A percentile compares a stretch with the other conserved stretches of the same genome.
Conservation (phyloP, 2,113 vertebrate species). For the Tetrao urogallus region DNA sequence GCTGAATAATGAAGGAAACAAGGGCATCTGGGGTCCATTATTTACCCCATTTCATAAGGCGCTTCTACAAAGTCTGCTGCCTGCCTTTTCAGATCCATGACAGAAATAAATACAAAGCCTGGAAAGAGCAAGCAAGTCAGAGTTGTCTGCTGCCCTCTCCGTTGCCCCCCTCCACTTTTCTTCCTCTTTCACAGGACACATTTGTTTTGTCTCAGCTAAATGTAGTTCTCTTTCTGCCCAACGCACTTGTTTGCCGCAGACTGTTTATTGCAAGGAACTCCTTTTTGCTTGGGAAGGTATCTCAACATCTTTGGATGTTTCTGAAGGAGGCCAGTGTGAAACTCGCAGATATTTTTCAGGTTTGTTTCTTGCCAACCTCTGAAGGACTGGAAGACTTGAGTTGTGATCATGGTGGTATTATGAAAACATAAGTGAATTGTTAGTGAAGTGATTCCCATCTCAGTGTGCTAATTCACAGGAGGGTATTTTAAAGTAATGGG, state of each 20-base stretch:
- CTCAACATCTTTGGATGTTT: neutral
- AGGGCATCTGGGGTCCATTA: slow-evolving; percentile 70
- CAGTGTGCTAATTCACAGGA: neutral
- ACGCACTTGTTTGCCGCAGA: slow-evolving; percentile 18
- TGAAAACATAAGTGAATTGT: neutral
- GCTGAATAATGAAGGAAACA: slow-evolving; percentile 70
- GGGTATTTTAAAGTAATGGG: neutral
- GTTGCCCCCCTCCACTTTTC: slow-evolving; percentile 43
- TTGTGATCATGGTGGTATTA: rapidly evolving
- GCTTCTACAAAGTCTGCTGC: slow-evolving; percentile 64
- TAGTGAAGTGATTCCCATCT: neutral
- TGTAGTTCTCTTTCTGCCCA: slow-evolving; percentile 9
- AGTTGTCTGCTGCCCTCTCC: slow-evolving; percentile 58
- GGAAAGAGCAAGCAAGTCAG: slow-evolving; percentile 54
- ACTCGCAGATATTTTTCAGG: too few relatives aligned
- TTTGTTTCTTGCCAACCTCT: neutral
- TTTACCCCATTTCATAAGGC: slow-evolving; percentile 67
- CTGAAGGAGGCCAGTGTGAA: neutral
- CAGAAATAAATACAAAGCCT: slow-evolving; percentile 72
- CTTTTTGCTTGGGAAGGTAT: neutral
- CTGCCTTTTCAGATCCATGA: slow-evolving; percentile 69
- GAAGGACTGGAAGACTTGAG: neutral
- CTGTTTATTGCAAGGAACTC: neutral
- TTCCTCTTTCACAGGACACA: slow-evolving; percentile 53
- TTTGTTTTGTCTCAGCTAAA: slow-evolving; percentile 51